Conservation (phyloP, 2,888 invertebrate species). For the Flabesymbios commensalis region DNA sequence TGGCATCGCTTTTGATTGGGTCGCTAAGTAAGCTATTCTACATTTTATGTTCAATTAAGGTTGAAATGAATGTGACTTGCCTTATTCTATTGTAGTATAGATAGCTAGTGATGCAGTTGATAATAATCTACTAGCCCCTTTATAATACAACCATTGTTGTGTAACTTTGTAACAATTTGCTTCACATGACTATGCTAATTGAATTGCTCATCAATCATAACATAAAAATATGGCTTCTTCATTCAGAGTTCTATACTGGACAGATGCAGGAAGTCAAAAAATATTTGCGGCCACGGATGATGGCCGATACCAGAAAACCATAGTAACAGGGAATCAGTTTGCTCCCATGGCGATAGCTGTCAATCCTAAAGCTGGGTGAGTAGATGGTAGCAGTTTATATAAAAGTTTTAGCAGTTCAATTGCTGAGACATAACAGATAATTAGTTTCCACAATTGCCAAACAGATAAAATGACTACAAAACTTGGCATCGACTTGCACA, state of each 20-base stretch:
- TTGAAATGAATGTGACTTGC: too few species aligned
- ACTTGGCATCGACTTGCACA: too few species aligned
- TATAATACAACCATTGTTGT: too few species aligned
- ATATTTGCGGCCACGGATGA: conserved; percentile 56
- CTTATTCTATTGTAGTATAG: too few species aligned
- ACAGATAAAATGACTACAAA: too few species aligned
- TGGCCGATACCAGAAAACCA: conserved; percentile 62
- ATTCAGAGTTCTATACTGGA: conserved; percentile 85
- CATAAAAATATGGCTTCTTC: background rate
- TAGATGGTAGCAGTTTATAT: too few species aligned
- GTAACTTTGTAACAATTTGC: background rate
- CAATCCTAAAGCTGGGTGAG: conserved; percentile 67
- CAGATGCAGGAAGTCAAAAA: conserved; percentile 69
- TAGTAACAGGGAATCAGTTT: conserved; percentile 80
- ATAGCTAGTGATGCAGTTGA: too few species aligned
- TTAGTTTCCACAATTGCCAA: too few species aligned
- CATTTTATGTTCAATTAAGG: too few species aligned
- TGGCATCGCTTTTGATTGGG: conserved; percentile 90
- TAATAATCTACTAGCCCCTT: too few species aligned
- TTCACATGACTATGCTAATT: background rate
- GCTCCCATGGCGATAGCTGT: conserved; percentile 83
- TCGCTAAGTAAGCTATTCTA: conserved; percentile 68
- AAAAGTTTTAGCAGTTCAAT: too few species aligned
- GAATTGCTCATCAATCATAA: background rate
- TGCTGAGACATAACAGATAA: too few species aligned